A percentile compares a stretch with the other conserved stretches of the same genome.
Evolutionary conservation across 1,140 invertebrate genomes (phyloP).

Genomic region (Anoplophora glabripennis): DNA sequence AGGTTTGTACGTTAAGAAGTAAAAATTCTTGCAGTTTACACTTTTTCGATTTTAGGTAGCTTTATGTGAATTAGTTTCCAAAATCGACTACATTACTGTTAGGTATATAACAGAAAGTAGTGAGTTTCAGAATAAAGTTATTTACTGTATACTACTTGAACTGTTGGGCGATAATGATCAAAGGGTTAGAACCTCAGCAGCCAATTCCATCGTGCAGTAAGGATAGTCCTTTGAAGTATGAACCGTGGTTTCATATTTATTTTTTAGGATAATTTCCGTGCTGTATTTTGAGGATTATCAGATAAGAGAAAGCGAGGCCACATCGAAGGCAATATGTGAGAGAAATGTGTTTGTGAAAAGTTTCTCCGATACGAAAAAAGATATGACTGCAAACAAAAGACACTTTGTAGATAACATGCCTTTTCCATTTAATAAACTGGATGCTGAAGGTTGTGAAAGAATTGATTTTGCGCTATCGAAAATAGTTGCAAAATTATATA

Average conservation of each 20-base stretch:
- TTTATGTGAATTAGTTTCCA: conserved; percentile 60
- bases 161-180: conserved; percentile 74
- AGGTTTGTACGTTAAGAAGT: conserved; percentile 53
- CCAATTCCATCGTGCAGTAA: conserved; percentile 68
- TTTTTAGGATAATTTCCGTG: conserved; percentile 52
- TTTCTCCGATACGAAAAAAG: conserved; percentile 23
- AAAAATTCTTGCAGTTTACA: background rate
- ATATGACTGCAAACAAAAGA: conserved; percentile 33
- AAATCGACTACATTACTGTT: conserved; percentile 58
- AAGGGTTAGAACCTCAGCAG: conserved; percentile 71
- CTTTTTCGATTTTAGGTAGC: conserved; percentile 49
- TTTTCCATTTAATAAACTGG: conserved; percentile 41
- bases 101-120: conserved; percentile 50
- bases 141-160: conserved; percentile 60
- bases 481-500: conserved; percentile 51
- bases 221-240: conserved; percentile 17
- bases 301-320: conserved; percentile 50
- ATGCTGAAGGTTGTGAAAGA: conserved; percentile 12
- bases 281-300: conserved; percentile 48
- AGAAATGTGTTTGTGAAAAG: conserved; percentile 45
- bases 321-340: conserved; percentile 48
- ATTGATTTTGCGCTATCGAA: conserved; percentile 52
- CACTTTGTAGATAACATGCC: conserved; percentile 43
- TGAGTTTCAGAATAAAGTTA: conserved; percentile 59
- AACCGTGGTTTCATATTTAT: background rate